A percentile compares a stretch with the other conserved stretches of the same genome.
These are phyloP conservation scores for Lycodopsis pacificus DNA, from an alignment of 2,797 vertebrate species.

Conservation along the genomic window DNA sequence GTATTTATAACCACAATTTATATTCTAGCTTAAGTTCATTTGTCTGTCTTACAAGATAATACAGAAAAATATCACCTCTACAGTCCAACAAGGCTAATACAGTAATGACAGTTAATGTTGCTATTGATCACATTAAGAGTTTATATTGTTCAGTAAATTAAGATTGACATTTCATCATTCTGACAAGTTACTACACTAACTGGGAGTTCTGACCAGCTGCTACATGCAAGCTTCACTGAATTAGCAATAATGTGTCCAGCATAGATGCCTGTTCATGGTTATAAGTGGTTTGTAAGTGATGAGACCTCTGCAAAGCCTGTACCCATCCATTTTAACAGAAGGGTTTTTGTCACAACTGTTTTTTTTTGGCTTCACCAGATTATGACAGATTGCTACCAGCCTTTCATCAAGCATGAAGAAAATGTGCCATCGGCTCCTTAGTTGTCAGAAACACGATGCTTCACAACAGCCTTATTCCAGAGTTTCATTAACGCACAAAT, in stretches of 20 bases:
- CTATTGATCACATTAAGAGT: conserved; percentile 9
- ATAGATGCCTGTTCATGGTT: conserved; percentile 46
- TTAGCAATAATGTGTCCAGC: conserved; percentile 57
- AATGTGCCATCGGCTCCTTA: conserved; percentile 12
- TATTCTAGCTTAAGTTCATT: background rate
- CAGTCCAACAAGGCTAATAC: background rate
- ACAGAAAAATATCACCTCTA: background rate
- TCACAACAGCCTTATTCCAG: conserved; percentile 53
- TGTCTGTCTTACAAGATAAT: background rate
- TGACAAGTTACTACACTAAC: conserved; percentile 12
- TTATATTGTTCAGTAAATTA: conserved; percentile 3
- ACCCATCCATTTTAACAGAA: conserved; percentile 6
- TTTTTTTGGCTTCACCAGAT: conserved; percentile 29
- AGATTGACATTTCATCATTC: background rate
- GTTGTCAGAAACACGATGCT: conserved; percentile 36
- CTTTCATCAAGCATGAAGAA: conserved; percentile 38
- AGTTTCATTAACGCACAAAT: conserved; percentile 29
- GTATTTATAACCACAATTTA: conserved; percentile 3
- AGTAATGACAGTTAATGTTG: background rate
- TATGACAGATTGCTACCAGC: conserved; percentile 6
- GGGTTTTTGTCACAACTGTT: background rate
- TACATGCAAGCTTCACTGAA: conserved; percentile 37
- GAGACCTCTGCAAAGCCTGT: conserved; percentile 12
- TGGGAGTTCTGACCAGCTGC: conserved; percentile 40
- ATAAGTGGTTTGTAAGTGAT: conserved; percentile 31